A percentile compares a stretch with the other conserved stretches of the same genome.
Evolutionary conservation across 2,888 invertebrate species (phyloP).

Genomic region (Standfussiana lucernea): DNA sequence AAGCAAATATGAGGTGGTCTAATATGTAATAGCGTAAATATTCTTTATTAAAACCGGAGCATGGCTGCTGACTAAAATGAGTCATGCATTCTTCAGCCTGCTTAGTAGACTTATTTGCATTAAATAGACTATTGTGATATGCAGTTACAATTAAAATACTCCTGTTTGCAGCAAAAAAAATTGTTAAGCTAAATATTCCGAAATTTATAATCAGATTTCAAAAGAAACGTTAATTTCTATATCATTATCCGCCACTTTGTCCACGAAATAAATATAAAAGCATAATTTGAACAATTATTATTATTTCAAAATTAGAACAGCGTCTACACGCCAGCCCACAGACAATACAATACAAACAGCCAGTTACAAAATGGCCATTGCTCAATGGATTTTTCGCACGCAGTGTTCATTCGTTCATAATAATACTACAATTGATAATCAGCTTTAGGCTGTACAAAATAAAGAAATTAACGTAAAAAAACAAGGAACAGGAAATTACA

Average conservation of each 20-base stretch:
- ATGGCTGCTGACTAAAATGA: neutral
- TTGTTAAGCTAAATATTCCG: conserved; percentile 18
- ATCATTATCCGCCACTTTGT: conserved; percentile 20
- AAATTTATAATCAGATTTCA: conserved; percentile 34
- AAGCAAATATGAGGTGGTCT: neutral
- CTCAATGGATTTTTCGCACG: conserved; percentile 84
- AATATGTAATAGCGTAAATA: neutral
- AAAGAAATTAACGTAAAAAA: conserved; percentile 31
- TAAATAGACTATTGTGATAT: neutral
- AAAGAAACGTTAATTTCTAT: conserved; percentile 27
- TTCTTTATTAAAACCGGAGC: neutral
- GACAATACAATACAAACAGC: conserved; percentile 80
- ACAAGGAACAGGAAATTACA: neutral
- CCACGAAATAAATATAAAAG: conserved; percentile 51
- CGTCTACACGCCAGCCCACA: conserved; percentile 70
- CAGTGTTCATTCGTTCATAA: conserved; percentile 73
- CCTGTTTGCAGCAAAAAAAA: neutral
- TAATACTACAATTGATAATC: conserved; percentile 66
- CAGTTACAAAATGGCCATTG: conserved; percentile 80
- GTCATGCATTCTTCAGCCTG: neutral
- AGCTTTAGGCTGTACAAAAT: conserved; percentile 56
- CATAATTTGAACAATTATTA: conserved; percentile 62
- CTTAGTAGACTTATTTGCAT: neutral
- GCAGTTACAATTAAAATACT: neutral
- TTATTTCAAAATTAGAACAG: conserved; percentile 81